These are phyloP conservation scores for Drosophila macrospina DNA, from an alignment of 2,888 invertebrate genomes.

Conservation along the genomic window DNA sequence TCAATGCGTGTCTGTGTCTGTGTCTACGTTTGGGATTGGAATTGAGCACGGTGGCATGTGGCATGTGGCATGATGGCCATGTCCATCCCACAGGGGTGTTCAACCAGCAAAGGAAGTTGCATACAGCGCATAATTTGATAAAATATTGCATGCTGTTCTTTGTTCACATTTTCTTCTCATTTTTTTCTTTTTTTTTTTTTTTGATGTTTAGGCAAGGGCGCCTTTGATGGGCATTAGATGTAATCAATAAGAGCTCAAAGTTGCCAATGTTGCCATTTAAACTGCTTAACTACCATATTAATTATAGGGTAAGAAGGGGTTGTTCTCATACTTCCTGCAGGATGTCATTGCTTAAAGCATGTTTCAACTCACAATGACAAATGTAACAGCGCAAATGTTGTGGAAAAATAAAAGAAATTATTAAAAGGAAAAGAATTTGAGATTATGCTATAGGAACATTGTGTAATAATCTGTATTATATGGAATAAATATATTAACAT, in stretches of 20 bases:
- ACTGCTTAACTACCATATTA: conserved; percentile 27
- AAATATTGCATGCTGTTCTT: conserved; percentile 73
- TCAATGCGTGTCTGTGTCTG: conserved; percentile 10
- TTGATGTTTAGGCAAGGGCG: conserved; percentile 33
- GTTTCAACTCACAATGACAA: not conserved
- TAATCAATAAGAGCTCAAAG: conserved; percentile 65
- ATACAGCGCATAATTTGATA: conserved; percentile 76
- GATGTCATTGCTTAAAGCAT: not conserved
- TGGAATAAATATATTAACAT: too few relatives aligned
- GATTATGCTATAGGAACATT: too few relatives aligned
- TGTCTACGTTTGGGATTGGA: conserved; percentile 15
- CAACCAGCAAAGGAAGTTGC: conserved; percentile 67
- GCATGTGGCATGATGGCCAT: conserved; percentile 24
- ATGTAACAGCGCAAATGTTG: not conserved
- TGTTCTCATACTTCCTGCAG: not conserved
- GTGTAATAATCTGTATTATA: too few relatives aligned
- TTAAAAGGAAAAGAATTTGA: not conserved
- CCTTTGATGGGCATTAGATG: conserved; percentile 70
- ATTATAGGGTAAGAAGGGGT: conserved; percentile 14
- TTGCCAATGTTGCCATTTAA: conserved; percentile 26
- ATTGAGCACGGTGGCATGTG: conserved; percentile 9
- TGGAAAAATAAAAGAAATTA: not conserved
- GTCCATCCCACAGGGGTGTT: conserved; percentile 61
- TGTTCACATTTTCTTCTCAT: conserved; percentile 19
- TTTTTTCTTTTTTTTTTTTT: not conserved